These are phyloP conservation scores for Zygaena filipendulae DNA, from an alignment of 2,888 invertebrate species.

Conservation along the genomic window DNA sequence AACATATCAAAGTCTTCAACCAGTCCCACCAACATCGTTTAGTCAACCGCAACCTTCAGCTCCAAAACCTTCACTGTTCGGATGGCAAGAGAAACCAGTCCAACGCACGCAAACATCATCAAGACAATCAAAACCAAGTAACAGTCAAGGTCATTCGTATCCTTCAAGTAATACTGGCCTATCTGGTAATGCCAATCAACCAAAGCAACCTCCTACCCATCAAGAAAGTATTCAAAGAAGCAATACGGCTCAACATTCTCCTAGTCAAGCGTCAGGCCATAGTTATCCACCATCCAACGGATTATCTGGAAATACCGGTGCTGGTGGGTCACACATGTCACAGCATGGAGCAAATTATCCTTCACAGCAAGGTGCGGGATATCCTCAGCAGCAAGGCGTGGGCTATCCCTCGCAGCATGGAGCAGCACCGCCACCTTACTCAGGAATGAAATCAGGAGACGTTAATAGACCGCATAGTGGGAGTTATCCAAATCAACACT, in stretches of 20 bases:
- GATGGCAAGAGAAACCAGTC: slow-evolving; percentile 50
- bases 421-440: slow-evolving; percentile 35
- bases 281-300: slow-evolving; percentile 46
- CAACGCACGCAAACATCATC: slow-evolving; percentile 31
- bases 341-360: slow-evolving; percentile 18
- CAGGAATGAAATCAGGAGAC: slow-evolving; percentile 23
- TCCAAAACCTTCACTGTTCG: slow-evolving; percentile 37
- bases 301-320: slow-evolving; percentile 32
- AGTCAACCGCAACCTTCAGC: slow-evolving; percentile 40
- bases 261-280: slow-evolving; percentile 29
- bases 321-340: slow-evolving; percentile 10
- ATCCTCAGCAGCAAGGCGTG: slow-evolving; percentile 14
- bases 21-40: slow-evolving; percentile 43
- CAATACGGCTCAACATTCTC: slow-evolving; percentile 29
- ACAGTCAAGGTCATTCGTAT: slow-evolving; percentile 39
- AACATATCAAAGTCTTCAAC: slow-evolving; percentile 38
- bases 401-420: slow-evolving; percentile 17
- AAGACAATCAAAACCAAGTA: slow-evolving; percentile 31
- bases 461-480: slow-evolving; percentile 17
- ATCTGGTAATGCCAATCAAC: slow-evolving; percentile 32
- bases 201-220: slow-evolving; percentile 31
- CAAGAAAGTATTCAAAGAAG: slow-evolving; percentile 46
- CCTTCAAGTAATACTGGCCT: slow-evolving; percentile 46
- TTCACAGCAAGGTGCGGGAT: slow-evolving; percentile 10
- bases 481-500: slow-evolving; percentile 31